Base-by-base conservation (phyloP, 2,797 vertebrate genomes). In the Thripadectes ignobilis region DNA sequence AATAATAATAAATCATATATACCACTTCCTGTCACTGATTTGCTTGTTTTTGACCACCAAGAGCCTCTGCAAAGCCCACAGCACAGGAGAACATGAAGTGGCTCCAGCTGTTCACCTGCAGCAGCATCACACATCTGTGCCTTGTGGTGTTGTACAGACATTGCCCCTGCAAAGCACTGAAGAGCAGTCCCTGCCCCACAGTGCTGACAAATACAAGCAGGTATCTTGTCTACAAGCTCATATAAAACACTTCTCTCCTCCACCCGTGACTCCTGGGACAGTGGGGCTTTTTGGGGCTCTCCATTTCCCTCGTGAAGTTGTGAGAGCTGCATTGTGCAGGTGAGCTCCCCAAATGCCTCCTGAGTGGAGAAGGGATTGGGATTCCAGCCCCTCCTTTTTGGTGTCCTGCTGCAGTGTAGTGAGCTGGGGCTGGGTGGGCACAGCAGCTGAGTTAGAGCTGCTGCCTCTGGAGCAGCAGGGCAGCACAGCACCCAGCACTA, bases 321-420 rank as follows among this genome's bases (percentile, higher is more conserved):
- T 4, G 11, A 32, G 32, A 48, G 38, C 22, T 26, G 49, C 11
- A 4, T 32, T 32, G 46, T 52, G 38, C 29, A 7, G 2, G 4
- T 27, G 65, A 62, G 23, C 45, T 41, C 48, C 34, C 20, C 9
- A 26, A 13, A n/a, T 32, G 10, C 9, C 13, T 24, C 24, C 46
- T 7, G 29, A 14, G 26, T 7, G 9, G 41, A 36, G 29, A 19
- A 72, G 1, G 0, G 7, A n/a, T 0, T 10, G 8, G 8, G 7
- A 9, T 30, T 27, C 43, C 63, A 89, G 24, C 1, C 38, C 9
- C 10, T 43, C 6, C 1, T 12, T 51, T 36, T 21, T 23, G 12
- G 30, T 43, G 55, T 4, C 57, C 10, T 29, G 51, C 52, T 7
- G 3, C 19, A 15, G 36, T 13, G 36, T 36, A 59, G 7, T 9